Percentiles rank a stretch among this genome's conserved stretches.
phyloP scores from a whole-genome alignment of 2,888 invertebrate species.

The Lasius platythorax region DNA sequence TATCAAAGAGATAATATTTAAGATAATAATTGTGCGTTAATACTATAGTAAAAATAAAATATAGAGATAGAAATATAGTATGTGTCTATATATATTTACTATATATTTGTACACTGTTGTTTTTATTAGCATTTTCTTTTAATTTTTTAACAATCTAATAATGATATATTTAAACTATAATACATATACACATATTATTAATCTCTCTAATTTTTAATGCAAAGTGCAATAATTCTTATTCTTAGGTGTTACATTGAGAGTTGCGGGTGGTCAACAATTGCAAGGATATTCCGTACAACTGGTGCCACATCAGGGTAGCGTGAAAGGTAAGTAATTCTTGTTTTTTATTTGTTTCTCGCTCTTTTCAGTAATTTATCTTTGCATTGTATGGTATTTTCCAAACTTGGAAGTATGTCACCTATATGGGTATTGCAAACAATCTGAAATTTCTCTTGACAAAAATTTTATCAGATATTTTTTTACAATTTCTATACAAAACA shows the following conservation, averaged over 20 bases:
- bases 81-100: not conserved
- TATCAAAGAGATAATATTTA: not conserved
- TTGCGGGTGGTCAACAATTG: slow-evolving; percentile 84
- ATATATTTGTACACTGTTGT: too few species aligned
- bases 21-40: not conserved
- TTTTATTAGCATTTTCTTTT: not conserved
- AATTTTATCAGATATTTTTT: too few species aligned
- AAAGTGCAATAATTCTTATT: slow-evolving; percentile 31
- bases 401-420: not conserved
- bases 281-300: slow-evolving; percentile 87
- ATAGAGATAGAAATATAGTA: not conserved
- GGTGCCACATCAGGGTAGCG: slow-evolving; percentile 87
- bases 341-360: not conserved
- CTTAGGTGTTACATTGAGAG: slow-evolving; percentile 83
- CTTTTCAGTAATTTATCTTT: not conserved
- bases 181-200: not conserved
- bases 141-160: not conserved
- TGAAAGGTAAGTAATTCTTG: slow-evolving; percentile 85
- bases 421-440: not conserved
- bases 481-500: not conserved
- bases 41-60: slow-evolving; percentile 1
- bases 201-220: not conserved
- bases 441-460: not conserved
- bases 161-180: not conserved
- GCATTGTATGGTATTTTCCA: not conserved